phyloP scores from a whole-genome alignment of 1,140 invertebrate species.

The Elymnias hypermnestra region DNA sequence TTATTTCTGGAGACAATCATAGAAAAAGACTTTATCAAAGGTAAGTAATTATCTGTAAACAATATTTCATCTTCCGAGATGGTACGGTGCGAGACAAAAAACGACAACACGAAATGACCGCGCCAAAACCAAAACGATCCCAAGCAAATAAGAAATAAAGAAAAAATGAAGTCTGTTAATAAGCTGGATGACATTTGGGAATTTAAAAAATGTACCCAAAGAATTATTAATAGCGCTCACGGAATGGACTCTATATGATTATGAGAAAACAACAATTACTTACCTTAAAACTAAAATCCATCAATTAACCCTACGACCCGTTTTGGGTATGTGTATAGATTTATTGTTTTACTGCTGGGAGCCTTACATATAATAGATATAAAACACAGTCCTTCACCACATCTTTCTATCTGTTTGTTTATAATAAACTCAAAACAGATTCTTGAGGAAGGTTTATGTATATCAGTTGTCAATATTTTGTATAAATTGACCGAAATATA shows the following conservation, averaged over 20 bases:
- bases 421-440: too few species aligned
- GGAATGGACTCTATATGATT: constrained; percentile 53
- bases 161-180: constrained; percentile 74
- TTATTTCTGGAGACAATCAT: constrained; percentile 24
- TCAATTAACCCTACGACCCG: constrained; percentile 31
- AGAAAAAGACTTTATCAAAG: constrained; percentile 59
- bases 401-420: too few species aligned
- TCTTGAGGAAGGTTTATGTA: too few species aligned
- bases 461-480: too few species aligned
- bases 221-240: constrained; percentile 67
- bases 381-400: too few species aligned
- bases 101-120: constrained; percentile 66
- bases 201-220: constrained; percentile 71
- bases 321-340: constrained; percentile 34
- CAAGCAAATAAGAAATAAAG: constrained; percentile 70
- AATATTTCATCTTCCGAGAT: constrained; percentile 68
- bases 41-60: constrained; percentile 71
- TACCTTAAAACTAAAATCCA: constrained; percentile 45
- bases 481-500: too few species aligned
- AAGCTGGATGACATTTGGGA: constrained; percentile 75
- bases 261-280: constrained; percentile 55
- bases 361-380: too few species aligned
- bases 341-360: constrained; percentile 50
- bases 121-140: constrained; percentile 71
- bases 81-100: constrained; percentile 67